Conservation (phyloP, 2,888 invertebrate species). For the Ormyrus rosae region DNA sequence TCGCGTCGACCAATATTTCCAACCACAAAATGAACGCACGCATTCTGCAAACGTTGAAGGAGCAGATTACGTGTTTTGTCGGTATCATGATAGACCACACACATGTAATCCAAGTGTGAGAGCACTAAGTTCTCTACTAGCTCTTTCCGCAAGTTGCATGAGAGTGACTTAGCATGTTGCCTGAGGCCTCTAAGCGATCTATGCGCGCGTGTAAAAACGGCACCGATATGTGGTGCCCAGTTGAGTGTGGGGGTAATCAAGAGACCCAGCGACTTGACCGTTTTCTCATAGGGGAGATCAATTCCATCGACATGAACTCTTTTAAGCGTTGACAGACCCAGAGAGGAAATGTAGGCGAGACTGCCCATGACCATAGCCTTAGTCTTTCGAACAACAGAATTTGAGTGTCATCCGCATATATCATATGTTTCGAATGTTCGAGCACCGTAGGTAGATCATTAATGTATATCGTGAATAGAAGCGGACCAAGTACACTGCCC, state of each 20-base stretch:
- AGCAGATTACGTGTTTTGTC: not conserved
- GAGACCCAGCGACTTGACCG: not conserved
- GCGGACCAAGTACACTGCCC: constrained; percentile 21
- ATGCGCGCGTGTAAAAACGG: not conserved
- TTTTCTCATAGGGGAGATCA: not conserved
- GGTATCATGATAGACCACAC: not conserved
- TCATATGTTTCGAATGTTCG: not conserved
- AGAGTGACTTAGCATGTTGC: not conserved
- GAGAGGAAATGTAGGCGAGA: not conserved
- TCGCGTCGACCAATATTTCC: not conserved
- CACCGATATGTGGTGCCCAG: not conserved
- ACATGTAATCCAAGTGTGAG: not conserved
- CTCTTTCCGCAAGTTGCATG: not conserved
- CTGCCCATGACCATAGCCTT: too few relatives aligned
- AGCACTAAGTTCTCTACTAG: not conserved
- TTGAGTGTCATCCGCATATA: constrained; percentile 13
- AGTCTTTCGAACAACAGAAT: not conserved
- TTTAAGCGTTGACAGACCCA: not conserved
- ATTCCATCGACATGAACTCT: not conserved
- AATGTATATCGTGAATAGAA: constrained; percentile 30
- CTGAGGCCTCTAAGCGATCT: not conserved
- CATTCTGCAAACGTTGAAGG: not conserved
- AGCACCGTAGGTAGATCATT: constrained; percentile 1
- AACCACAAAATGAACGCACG: not conserved
- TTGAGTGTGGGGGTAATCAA: not conserved